Conservation (phyloP, 2,797 vertebrate genomes). For the Sebastes cheni region DNA sequence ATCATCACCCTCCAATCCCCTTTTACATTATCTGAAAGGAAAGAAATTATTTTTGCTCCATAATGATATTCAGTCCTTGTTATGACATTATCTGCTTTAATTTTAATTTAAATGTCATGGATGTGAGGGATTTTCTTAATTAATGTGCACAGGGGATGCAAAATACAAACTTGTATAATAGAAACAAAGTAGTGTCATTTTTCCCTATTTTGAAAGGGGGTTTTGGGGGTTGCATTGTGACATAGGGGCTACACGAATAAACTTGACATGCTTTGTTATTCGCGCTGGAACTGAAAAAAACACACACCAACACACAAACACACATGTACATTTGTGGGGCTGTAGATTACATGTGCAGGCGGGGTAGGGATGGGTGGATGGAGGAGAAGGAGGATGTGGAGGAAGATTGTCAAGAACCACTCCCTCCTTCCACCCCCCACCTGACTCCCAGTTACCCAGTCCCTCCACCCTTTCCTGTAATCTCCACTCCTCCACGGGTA, state of each 20-base stretch:
- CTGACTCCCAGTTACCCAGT: constrained; percentile 69
- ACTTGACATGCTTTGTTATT: constrained; percentile 74
- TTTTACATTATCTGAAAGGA: constrained; percentile 74
- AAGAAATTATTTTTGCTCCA: constrained; percentile 74
- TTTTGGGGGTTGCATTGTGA: constrained; percentile 45
- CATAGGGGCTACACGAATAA: constrained; percentile 57
- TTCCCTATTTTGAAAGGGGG: constrained; percentile 16
- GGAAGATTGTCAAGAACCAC: constrained; percentile 75
- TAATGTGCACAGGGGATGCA: constrained; percentile 66
- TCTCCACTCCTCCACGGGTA: constrained; percentile 83
- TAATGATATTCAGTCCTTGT: constrained; percentile 77
- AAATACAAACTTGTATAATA: constrained; percentile 62
- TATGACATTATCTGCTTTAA: constrained; percentile 81
- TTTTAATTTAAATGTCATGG: constrained; percentile 84
- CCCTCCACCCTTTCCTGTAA: constrained; percentile 79
- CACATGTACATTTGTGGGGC: constrained; percentile 61
- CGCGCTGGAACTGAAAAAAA: constrained; percentile 50
- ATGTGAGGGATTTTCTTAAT: constrained; percentile 78
- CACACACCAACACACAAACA: constrained; percentile 43
- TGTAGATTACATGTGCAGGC: constrained; percentile 75
- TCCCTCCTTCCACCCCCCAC: neutral
- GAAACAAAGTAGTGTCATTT: constrained; percentile 62
- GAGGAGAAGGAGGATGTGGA: constrained; percentile 47
- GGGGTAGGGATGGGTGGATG: constrained; percentile 59
- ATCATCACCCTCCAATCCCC: constrained; percentile 63